Conservation (phyloP, 2,797 vertebrate genomes). For the Enoplosus armatus region DNA sequence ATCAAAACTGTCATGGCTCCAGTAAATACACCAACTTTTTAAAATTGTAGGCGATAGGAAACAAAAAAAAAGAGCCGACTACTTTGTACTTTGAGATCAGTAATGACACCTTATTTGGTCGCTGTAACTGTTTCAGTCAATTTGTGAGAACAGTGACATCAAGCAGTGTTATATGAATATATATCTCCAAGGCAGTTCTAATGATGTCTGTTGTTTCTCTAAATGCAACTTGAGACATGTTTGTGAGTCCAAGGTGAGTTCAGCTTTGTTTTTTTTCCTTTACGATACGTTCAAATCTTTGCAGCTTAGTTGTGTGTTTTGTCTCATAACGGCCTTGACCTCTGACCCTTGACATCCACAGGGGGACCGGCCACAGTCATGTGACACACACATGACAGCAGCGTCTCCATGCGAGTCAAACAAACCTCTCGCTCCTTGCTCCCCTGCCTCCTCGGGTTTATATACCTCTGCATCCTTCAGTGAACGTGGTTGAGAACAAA, state of each 20-base stretch:
- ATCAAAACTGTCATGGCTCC: neutral
- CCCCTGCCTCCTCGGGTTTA: conserved; percentile 5
- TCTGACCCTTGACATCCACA: conserved; percentile 45
- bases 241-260: conserved; percentile 1
- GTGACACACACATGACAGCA: conserved; percentile 41
- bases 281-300: neutral
- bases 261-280: neutral
- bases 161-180: neutral
- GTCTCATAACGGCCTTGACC: conserved; percentile 49
- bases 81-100: neutral
- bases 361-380: conserved; percentile 24
- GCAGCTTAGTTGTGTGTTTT: conserved; percentile 36
- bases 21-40: no score
- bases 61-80: neutral
- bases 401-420: conserved; percentile 12
- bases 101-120: neutral
- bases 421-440: conserved; percentile 21
- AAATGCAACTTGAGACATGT: neutral
- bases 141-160: neutral
- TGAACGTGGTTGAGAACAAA: conserved; percentile 19
- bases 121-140: neutral
- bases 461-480: conserved; percentile 30
- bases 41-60: neutral
- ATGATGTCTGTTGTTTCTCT: neutral
- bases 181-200: neutral